Evolutionary conservation across 2,113 vertebrate genomes (phyloP).

Genomic region (Sarotherodon lohbergeri): DNA sequence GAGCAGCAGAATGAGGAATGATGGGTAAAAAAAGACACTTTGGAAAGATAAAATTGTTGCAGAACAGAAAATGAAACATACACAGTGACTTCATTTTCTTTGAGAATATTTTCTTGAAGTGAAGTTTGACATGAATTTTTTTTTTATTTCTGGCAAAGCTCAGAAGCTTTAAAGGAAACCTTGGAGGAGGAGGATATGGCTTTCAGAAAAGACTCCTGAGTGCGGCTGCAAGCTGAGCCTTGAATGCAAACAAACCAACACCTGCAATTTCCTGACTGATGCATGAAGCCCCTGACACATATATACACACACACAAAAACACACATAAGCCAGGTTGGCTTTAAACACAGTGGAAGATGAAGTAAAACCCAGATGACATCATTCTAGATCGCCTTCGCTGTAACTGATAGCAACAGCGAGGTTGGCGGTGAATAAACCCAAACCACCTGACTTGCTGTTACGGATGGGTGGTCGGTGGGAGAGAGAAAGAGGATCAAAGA

Average conservation of each 20-base stretch:
- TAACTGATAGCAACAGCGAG: slow-evolving; percentile 68
- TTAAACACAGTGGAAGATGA: slow-evolving; percentile 38
- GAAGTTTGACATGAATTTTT: background rate
- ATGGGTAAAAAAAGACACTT: background rate
- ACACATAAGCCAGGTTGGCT: background rate
- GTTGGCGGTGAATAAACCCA: slow-evolving; percentile 50
- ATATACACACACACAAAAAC: slow-evolving; percentile 20
- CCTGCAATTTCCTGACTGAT: slow-evolving; percentile 70
- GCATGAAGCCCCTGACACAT: slow-evolving; percentile 59
- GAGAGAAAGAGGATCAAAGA: background rate
- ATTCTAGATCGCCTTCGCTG: slow-evolving; percentile 29
- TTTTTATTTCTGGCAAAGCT: slow-evolving; percentile 43
- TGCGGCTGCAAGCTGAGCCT: slow-evolving; percentile 62
- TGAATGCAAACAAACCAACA: slow-evolving; percentile 70
- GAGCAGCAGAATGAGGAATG: background rate
- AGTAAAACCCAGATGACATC: slow-evolving; percentile 62
- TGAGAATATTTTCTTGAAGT: background rate
- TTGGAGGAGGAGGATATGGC: slow-evolving; percentile 53
- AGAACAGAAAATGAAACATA: background rate
- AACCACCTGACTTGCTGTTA: slow-evolving; percentile 57
- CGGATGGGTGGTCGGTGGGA: background rate
- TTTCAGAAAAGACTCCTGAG: slow-evolving; percentile 40
- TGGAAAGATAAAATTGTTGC: background rate
- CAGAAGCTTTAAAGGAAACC: slow-evolving; percentile 30
- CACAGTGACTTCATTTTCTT: background rate